Conservation (phyloP, 2,888 invertebrate species). For the Heliconius hortense region DNA sequence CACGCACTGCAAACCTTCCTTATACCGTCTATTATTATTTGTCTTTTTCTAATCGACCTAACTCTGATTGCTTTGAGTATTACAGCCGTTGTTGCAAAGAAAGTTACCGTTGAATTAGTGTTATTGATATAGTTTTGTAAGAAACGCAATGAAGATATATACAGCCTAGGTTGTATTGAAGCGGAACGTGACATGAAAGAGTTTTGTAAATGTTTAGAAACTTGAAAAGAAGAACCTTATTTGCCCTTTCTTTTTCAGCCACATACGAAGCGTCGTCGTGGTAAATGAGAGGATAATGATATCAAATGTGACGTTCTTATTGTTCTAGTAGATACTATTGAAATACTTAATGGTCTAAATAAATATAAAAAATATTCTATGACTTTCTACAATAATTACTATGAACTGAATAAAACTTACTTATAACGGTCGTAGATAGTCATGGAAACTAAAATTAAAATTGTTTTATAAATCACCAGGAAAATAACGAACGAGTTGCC, state of each 20-base stretch:
- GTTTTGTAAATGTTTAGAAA: background rate
- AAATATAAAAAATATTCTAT: too few relatives aligned
- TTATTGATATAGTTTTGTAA: conserved; percentile 25
- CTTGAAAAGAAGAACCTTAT: background rate
- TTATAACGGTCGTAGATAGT: too few relatives aligned
- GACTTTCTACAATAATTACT: too few relatives aligned
- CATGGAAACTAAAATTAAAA: too few relatives aligned
- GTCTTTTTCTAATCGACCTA: background rate
- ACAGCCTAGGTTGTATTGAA: background rate
- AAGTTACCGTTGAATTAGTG: conserved; percentile 24
- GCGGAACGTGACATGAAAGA: background rate
- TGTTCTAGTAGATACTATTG: too few relatives aligned
- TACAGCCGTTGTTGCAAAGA: conserved; percentile 9
- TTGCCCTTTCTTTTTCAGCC: too few relatives aligned
- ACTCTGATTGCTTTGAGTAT: conserved; percentile 15
- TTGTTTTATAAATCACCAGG: too few relatives aligned
- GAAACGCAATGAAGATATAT: conserved; percentile 22
- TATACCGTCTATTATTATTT: background rate
- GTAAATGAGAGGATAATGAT: background rate
- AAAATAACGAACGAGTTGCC: too few relatives aligned
- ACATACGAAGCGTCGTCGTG: background rate
- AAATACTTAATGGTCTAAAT: too few relatives aligned
- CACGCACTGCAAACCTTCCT: background rate
- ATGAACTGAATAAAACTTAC: too few relatives aligned
- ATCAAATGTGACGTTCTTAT: background rate